Evolutionary conservation across 92 coral and sea anemone species (phyloP), one percentile per base, ranked within the genome.

Genomic region (Heliopora coerulea): DNA sequence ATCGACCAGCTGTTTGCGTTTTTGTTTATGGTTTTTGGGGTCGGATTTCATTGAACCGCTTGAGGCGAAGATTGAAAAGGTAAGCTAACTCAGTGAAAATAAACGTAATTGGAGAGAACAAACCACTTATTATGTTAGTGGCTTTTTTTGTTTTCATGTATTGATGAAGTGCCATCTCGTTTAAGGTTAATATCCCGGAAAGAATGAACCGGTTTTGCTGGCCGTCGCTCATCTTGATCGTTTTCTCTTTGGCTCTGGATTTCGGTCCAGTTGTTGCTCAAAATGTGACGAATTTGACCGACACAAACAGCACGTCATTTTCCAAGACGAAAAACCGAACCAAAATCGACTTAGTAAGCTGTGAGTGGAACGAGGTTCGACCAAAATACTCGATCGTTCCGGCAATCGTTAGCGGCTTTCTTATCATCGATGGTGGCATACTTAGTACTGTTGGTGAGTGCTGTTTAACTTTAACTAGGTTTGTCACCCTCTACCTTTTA

Each of bases 251-350:
- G 0, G 27, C 3, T 18, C 9, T 13, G 13, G 0, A 44, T 7
- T 48, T 24, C 0, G 44, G 58, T 32, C 59, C 74, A 1, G 19
- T 24, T 29, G 18, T 25, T 13, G 58, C 59, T 23, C 3, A 44
- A 27, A 28, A 67, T 24, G 10, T 12, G 1, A 67, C 58, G 39
- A 49, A 67, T 30, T 27, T 7, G 24, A 24, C 74, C n/a, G 20
- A 26, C 63, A 41, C 29, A 7, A 70, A 52, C 19, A 70, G 54
- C 49, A 70, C 77, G 1, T 70, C 19, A 25, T 54, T 70, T 35
- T 70, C 77, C 33, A 31, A 13, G 62, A 19, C 11, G n/a, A 50
- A 70, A 50, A 70, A 70, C 63, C 77, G 8, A 10, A 70, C 77
- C 3, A 70, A 52, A 70, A 50, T 33, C 26, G 33, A 50, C 12